Base-by-base conservation (phyloP, 2,797 vertebrate species). In the Sarcoramphus papa region DNA sequence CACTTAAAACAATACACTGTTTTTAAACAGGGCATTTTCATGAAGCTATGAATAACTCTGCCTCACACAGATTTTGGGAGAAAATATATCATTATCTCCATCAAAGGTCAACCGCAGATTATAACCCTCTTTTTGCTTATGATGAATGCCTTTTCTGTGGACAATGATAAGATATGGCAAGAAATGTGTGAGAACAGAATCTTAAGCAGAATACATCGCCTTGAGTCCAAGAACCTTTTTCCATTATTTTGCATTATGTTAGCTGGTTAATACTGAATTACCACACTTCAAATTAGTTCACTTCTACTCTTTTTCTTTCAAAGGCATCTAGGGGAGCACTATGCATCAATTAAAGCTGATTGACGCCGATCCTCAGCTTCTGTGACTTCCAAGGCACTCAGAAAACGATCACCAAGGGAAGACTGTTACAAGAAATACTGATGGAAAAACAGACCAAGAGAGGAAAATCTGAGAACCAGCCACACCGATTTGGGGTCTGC, bases 71-170 rank as follows among this genome's bases (percentile, higher is more conserved):
- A 96, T 88, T 93, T 96, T 56, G 90, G 85, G 88, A 97, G 95
- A 92, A 95, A 95, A 94, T 95, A 74, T 97, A 96, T 98, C 85
- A 97, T 98, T 98, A 97, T 97, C 95, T 95, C 92, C 92, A 96
- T 97, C 94, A 97, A 97, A 96, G 93, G 97, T 90, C 94, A 97
- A 96, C 97, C 97, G 53, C 97, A 98, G 96, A 98, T 98, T 98
- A 98, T 87, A 98, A 85, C 79, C 78, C 93, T 96, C 88, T 85
- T 97, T 97, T 95, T 89, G 31, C 45, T 93, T 95, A 82, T 94
- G 95, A 95, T 95, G 96, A 97, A 95, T 94, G 91, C 28, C 43
- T 88, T 92, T 94, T 96, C 93, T 93, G 89, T 75, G 75, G 76
- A 53, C 51, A 84, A 75, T 48, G 91, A 82, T 93, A 93, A 94